phyloP scores from a whole-genome alignment of 2,797 vertebrate genomes.

The Neopelma chrysocephalum region DNA sequence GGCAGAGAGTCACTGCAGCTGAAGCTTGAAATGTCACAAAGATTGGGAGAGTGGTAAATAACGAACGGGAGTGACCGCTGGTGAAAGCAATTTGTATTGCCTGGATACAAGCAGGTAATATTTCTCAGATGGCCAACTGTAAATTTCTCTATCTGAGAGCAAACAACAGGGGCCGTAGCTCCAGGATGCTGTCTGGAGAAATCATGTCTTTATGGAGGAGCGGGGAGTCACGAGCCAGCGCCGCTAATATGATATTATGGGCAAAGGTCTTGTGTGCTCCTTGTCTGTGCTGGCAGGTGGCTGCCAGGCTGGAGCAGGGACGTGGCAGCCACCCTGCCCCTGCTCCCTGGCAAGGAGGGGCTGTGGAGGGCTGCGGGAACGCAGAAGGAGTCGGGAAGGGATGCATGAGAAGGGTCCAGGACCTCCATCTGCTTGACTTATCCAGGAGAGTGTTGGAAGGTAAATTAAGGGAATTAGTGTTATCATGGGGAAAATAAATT shows the following conservation, averaged over 20 bases:
- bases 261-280: constrained; percentile 38
- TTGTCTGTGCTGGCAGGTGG: background rate
- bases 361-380: background rate
- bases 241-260: background rate
- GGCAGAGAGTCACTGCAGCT: background rate
- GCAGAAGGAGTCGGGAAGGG: rapidly evolving
- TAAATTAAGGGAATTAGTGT: background rate
- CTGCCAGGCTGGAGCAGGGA: background rate
- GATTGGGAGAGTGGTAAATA: constrained; percentile 3
- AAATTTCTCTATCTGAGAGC: constrained; percentile 20
- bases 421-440: background rate
- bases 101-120: constrained; percentile 25
- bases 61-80: constrained; percentile 15
- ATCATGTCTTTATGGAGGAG: background rate
- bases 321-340: background rate
- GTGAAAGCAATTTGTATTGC: constrained; percentile 32
- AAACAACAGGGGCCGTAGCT: background rate
- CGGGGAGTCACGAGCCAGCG: background rate
- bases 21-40: constrained; percentile 16
- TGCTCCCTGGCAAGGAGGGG: background rate
- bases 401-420: background rate
- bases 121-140: constrained; percentile 32
- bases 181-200: constrained; percentile 23
- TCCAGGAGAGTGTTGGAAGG: background rate
- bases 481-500: background rate